phyloP scores from a whole-genome alignment of 1,140 invertebrate species.

The Trichoplusia ni region DNA sequence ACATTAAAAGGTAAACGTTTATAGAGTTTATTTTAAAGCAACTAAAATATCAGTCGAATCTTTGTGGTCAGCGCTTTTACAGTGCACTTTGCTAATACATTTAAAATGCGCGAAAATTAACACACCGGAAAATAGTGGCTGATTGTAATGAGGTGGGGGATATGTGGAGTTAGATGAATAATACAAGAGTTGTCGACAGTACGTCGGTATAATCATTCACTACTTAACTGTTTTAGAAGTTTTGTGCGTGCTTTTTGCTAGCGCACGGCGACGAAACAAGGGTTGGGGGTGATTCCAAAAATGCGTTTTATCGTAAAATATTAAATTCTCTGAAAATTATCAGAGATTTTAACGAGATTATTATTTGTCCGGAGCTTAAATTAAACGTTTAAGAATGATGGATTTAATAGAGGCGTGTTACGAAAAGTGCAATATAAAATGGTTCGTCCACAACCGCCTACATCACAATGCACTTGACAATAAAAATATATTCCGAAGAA shows the following conservation, averaged over 20 bases:
- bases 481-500: too few species aligned
- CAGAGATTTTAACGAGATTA: too few species aligned
- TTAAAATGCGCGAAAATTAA: slow-evolving; percentile 56
- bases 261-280: background rate
- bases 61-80: slow-evolving; percentile 61
- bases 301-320: too few species aligned
- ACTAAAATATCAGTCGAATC: slow-evolving; percentile 29
- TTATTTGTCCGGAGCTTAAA: too few species aligned
- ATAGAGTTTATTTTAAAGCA: slow-evolving; percentile 17
- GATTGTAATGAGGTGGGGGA: slow-evolving; percentile 63
- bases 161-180: slow-evolving; percentile 63
- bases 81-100: slow-evolving; percentile 58
- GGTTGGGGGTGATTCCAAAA: background rate
- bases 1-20: background rate
- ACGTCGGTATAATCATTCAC: slow-evolving; percentile 11
- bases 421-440: too few species aligned
- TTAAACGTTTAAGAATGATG: too few species aligned
- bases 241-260: slow-evolving; percentile 16
- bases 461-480: too few species aligned
- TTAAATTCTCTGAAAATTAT: too few species aligned
- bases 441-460: too few species aligned
- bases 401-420: too few species aligned
- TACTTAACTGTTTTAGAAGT: slow-evolving; percentile 23
- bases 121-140: slow-evolving; percentile 62
- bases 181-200: slow-evolving; percentile 18